A percentile compares a stretch with the other conserved stretches of the same genome.
Conservation (phyloP, 1,140 invertebrate genomes). For the Bombus turneri region DNA sequence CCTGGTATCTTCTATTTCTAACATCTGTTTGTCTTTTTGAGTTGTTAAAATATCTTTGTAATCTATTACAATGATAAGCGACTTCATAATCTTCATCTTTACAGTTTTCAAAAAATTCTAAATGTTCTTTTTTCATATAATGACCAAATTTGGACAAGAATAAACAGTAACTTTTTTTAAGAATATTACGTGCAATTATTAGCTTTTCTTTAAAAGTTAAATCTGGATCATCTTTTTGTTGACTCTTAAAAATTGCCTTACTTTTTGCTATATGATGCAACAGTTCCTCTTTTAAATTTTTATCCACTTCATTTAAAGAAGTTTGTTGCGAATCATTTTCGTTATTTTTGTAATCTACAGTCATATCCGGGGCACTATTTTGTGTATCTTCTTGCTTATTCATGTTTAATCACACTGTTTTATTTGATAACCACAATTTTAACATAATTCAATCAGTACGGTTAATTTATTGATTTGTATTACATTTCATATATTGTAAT, state of each 20-base stretch:
- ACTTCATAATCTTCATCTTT: conserved; percentile 84
- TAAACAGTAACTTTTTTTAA: conserved; percentile 85
- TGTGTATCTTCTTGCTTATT: conserved; percentile 11
- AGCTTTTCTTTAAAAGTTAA: conserved; percentile 87
- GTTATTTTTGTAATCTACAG: conserved; percentile 15
- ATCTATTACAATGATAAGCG: conserved; percentile 84
- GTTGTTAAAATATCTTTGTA: conserved; percentile 84
- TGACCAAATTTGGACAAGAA: conserved; percentile 91
- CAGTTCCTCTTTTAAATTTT: conserved; percentile 63
- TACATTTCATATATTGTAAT: neutral
- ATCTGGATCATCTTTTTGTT: conserved; percentile 90
- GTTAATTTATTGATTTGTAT: neutral
- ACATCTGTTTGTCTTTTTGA: conserved; percentile 83
- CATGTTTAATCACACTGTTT: conserved; percentile 27
- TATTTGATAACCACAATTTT: neutral
- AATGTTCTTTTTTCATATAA: conserved; percentile 86
- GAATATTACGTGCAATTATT: conserved; percentile 86
- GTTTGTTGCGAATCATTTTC: neutral
- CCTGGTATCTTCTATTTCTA: conserved; percentile 92
- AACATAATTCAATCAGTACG: neutral
- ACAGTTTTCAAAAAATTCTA: conserved; percentile 85
- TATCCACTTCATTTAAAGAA: neutral
- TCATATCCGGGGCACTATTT: neutral
- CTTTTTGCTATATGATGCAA: conserved; percentile 66
- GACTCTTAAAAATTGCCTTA: conserved; percentile 86